Evolutionary conservation across 2,113 vertebrate genomes (phyloP).

Genomic region (Panthera uncia): DNA sequence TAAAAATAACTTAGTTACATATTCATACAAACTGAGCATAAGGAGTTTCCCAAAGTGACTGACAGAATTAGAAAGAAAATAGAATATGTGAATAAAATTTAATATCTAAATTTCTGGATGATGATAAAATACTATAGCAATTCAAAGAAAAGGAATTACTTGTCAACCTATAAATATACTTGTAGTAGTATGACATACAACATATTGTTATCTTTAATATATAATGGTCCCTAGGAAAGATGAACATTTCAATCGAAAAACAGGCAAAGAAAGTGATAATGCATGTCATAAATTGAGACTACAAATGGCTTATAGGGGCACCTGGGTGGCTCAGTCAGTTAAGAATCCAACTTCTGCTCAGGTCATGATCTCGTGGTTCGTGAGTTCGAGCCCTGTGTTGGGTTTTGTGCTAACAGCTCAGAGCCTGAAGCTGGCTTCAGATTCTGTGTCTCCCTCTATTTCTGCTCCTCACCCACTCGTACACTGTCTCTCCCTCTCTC

Average conservation of each 20-base stretch:
- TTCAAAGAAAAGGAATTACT: not conserved
- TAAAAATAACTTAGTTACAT: not conserved
- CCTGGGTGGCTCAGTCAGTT: too few species aligned
- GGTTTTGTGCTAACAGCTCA: too few species aligned
- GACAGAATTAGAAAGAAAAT: not conserved
- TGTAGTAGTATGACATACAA: not conserved
- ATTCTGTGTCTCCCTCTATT: too few species aligned
- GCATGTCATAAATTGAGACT: not conserved
- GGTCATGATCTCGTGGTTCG: too few species aligned
- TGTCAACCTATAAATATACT: not conserved
- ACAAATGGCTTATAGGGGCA: not conserved
- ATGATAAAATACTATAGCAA: not conserved
- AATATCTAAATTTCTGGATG: not conserved
- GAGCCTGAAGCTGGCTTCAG: too few species aligned
- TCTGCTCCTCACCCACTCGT: too few species aligned
- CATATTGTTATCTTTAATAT: not conserved
- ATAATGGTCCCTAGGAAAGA: not conserved
- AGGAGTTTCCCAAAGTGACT: not conserved
- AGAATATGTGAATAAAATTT: not conserved
- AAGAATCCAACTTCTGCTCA: too few species aligned
- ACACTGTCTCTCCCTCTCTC: too few species aligned
- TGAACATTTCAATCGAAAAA: not conserved
- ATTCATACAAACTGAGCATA: not conserved
- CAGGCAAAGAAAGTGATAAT: not conserved
- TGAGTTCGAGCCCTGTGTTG: too few species aligned